phyloP scores from a whole-genome alignment of 2,113 vertebrate genomes.

The Micromys minutus region DNA sequence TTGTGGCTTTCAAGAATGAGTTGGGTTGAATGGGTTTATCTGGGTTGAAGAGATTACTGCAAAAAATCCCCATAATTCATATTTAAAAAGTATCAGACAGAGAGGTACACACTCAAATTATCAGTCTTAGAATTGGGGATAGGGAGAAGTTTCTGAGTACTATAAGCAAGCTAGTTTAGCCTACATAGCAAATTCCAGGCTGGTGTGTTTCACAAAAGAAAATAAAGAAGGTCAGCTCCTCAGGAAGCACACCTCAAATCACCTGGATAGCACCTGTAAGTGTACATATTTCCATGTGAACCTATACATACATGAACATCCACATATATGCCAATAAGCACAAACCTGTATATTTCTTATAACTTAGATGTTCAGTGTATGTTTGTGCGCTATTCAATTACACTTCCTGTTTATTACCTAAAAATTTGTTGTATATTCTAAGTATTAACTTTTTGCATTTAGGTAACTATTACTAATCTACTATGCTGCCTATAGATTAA shows the following conservation, averaged over 20 bases:
- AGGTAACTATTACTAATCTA: neutral
- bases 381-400: neutral
- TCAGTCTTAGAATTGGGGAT: too few species aligned
- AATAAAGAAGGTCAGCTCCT: too few species aligned
- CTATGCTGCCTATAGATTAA: neutral
- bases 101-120: neutral
- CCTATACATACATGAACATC: neutral
- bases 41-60: too few species aligned
- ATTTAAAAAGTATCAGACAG: neutral
- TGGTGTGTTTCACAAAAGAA: neutral
- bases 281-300: neutral
- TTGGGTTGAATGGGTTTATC: too few species aligned
- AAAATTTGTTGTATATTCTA: neutral
- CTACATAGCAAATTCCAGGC: neutral
- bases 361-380: neutral
- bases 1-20: too few species aligned
- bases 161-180: neutral
- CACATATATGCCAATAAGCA: neutral
- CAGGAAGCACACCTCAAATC: neutral
- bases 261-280: neutral
- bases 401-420: neutral
- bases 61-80: neutral
- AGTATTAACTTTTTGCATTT: neutral
- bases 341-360: neutral
- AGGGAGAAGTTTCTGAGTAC: too few species aligned